These are phyloP conservation scores for Ianthella basta DNA, from an alignment of 37 sponge, comb jelly and placozoan species.

Conservation along the genomic window DNA sequence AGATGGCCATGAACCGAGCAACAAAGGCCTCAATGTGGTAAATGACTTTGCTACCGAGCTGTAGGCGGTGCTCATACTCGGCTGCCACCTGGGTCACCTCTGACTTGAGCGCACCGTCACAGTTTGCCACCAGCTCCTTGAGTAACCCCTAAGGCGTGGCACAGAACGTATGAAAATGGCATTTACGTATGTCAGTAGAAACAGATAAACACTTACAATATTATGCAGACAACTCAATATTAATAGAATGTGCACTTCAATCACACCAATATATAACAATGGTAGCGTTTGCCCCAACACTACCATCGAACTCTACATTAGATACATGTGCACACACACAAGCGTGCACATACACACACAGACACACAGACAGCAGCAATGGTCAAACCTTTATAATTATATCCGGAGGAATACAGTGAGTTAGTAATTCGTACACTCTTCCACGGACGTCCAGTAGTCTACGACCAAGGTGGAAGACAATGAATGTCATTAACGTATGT, in stretches of 20 bases:
- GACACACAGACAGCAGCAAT: conserved; percentile 9
- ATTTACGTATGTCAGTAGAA: not conserved
- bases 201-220: not conserved
- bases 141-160: conserved; percentile 66
- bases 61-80: conserved; percentile 90
- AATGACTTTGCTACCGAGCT: conserved; percentile 94
- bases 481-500: not conserved
- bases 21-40: conserved; percentile 98
- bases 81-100: conserved; percentile 93
- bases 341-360: not conserved
- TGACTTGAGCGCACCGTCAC: conserved; percentile 89
- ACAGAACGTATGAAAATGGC: not conserved
- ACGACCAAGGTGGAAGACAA: not conserved
- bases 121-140: conserved; percentile 80
- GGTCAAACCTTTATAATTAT: conserved; percentile 83
- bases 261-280: not conserved
- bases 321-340: not conserved
- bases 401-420: conserved; percentile 96
- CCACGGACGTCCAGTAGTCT: conserved; percentile 88
- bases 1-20: conserved; percentile 96
- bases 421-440: conserved; percentile 89
- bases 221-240: too few species aligned
- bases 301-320: not conserved
- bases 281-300: too few species aligned
- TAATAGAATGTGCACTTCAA: too few species aligned